Base-by-base conservation (phyloP, 1,140 invertebrate genomes). In the Micrasema minimum region DNA sequence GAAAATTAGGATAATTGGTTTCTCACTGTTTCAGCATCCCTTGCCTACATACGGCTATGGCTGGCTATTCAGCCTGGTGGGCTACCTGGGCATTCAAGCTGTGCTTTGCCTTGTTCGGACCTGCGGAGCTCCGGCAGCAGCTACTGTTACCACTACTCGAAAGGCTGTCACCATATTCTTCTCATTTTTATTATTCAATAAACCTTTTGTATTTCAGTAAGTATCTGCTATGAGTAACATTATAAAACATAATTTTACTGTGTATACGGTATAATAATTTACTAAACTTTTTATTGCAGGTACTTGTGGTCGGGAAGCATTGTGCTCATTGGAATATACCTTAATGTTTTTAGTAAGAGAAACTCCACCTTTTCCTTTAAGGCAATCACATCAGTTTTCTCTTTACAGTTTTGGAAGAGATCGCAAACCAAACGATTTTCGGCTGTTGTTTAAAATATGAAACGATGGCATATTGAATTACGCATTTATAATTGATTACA, bases 171-270 rank as follows among this genome's bases (percentile, higher is more conserved):
- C 96, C 0, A 97, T 98, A 55, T 84, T 96, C 38, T 85, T 98
- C 68, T 98, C 96, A 1, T 99, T 99, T 83, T 70, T 97, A 41
- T 90, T 97, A 74, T 98, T 99, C 79, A 90, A 91, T 79, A 99
- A 98, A 81, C 96, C 96, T 5, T 98, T 98, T 78, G 95, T 94
- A 10, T 87, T 93, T 69, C 93, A 96, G 93, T 97, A 88, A 92
- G 92, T 90, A 73, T 76, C 72, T 31, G 7, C 7, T 31, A 31
- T 31, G 7, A 31, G 7, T 7, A 31, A 31, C n/a, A n/a, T n/a
- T n/a, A n/a, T n/a, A n/a, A n/a, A n/a, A n/a, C n/a, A n/a, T n/a
- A n/a, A n/a, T n/a, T n/a, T n/a, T n/a, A n/a, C n/a, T n/a, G n/a
- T n/a, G n/a, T n/a, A n/a, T n/a, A n/a, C n/a, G n/a, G n/a, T n/a